Evolutionary conservation across 2,797 vertebrate species (phyloP).

Genomic region (Pangasius sanitwongsei): DNA sequence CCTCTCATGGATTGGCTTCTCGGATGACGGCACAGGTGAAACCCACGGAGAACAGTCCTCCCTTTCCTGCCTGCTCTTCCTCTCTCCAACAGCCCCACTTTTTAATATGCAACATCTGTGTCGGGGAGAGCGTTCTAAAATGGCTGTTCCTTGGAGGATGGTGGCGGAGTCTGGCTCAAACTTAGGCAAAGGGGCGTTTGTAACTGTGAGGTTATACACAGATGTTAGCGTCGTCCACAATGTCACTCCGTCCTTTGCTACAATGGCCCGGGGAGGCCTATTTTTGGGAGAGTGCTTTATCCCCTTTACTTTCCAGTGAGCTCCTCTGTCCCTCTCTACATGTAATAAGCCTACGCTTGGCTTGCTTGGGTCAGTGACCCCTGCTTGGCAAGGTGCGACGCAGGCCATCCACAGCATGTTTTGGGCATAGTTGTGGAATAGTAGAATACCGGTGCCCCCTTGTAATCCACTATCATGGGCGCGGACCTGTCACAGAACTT

Average conservation of each 20-base stretch:
- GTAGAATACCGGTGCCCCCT: neutral
- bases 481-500: neutral
- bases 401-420: conserved; percentile 56
- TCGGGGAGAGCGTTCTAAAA: conserved; percentile 82
- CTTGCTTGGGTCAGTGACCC: conserved; percentile 59
- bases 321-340: conserved; percentile 67
- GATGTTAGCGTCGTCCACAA: conserved; percentile 82
- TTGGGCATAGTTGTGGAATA: conserved; percentile 2
- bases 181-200: conserved; percentile 77
- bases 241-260: conserved; percentile 82
- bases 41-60: conserved; percentile 72
- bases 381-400: conserved; percentile 62
- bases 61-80: conserved; percentile 60
- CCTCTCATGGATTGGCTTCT: conserved; percentile 79
- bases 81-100: conserved; percentile 78
- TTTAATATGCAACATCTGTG: conserved; percentile 89
- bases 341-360: conserved; percentile 65
- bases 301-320: conserved; percentile 66
- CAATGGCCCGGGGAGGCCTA: conserved; percentile 74
- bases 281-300: conserved; percentile 75
- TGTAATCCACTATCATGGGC: conserved; percentile 17
- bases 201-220: conserved; percentile 81
- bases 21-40: conserved; percentile 86
- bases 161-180: conserved; percentile 81
- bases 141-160: conserved; percentile 85